Conservation (phyloP, 1,140 invertebrate species). For the Bombus haemorrhoidalis region DNA sequence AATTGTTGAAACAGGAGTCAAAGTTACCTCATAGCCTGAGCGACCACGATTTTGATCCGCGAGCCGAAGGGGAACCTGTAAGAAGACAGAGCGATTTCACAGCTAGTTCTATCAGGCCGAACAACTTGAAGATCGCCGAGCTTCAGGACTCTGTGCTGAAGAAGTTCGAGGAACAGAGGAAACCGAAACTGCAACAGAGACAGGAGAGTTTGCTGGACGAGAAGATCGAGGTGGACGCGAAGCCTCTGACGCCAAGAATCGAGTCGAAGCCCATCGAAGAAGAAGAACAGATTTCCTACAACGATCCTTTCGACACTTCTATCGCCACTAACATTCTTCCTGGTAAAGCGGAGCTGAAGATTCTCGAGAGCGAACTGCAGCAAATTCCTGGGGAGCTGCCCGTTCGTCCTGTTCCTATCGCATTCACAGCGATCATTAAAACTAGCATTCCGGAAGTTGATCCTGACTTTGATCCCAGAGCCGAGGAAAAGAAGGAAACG, state of each 20-base stretch:
- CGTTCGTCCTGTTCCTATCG: slow-evolving; percentile 66
- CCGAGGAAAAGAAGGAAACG: slow-evolving; percentile 66
- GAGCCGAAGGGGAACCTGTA: slow-evolving; percentile 71
- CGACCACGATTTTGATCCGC: slow-evolving; percentile 85
- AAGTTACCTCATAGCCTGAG: slow-evolving; percentile 80
- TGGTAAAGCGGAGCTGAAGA: slow-evolving; percentile 89
- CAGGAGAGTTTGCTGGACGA: slow-evolving; percentile 82
- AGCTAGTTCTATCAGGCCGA: slow-evolving; percentile 47
- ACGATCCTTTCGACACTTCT: slow-evolving; percentile 92
- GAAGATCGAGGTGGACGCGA: slow-evolving; percentile 85
- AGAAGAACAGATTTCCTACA: slow-evolving; percentile 78
- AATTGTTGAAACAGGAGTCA: slow-evolving; percentile 82
- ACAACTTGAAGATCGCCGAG: slow-evolving; percentile 55
- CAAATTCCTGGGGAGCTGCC: slow-evolving; percentile 70
- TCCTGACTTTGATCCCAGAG: slow-evolving; percentile 75
- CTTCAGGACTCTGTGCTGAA: slow-evolving; percentile 40
- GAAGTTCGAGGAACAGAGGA: slow-evolving; percentile 51
- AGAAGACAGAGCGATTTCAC: slow-evolving; percentile 72
- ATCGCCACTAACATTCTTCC: slow-evolving; percentile 89
- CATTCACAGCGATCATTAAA: slow-evolving; percentile 55
- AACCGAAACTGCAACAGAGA: slow-evolving; percentile 25
- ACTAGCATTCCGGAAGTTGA: slow-evolving; percentile 65
- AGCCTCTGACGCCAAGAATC: slow-evolving; percentile 86
- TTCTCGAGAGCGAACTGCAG: slow-evolving; percentile 89
- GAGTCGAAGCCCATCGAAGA: slow-evolving; percentile 75